Evolutionary conservation across 2,113 vertebrate species (phyloP).

Genomic region (Girardinichthys multiradiatus): DNA sequence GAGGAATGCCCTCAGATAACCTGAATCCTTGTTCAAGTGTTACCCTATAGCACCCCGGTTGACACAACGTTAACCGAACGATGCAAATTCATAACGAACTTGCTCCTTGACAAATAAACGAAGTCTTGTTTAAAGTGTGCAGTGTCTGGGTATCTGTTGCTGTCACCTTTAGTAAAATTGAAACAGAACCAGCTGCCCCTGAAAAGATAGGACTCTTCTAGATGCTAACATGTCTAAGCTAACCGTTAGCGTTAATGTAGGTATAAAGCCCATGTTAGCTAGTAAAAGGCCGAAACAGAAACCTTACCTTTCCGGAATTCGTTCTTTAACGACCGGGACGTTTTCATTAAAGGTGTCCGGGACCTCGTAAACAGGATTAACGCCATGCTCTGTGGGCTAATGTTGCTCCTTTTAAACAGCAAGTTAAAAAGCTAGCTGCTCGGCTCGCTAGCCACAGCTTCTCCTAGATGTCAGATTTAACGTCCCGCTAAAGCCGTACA

Average conservation of each 20-base stretch:
- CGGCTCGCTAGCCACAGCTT: constrained; percentile 19
- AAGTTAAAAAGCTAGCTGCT: constrained; percentile 4
- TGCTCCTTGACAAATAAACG: not conserved
- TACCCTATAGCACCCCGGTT: not conserved
- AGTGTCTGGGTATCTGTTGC: not conserved
- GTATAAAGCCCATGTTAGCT: not conserved
- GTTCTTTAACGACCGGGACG: constrained; percentile 75
- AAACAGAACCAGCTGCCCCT: not conserved
- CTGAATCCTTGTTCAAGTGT: constrained; percentile 3
- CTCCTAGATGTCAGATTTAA: not conserved
- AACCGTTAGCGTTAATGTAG: not conserved
- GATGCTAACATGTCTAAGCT: constrained; percentile 15
- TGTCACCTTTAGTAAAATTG: constrained; percentile 13
- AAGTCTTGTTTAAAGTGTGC: not conserved
- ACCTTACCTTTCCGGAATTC: constrained; percentile 74
- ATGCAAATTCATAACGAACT: not conserved
- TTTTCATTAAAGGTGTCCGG: constrained; percentile 76
- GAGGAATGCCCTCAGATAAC: constrained; percentile 58
- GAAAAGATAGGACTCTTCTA: not conserved
- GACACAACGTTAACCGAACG: not conserved
- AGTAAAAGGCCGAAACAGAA: not conserved
- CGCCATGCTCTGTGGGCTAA: constrained; percentile 71
- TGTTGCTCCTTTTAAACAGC: constrained; percentile 5
- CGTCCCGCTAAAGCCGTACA: not conserved
- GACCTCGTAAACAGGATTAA: constrained; percentile 82